Conservation (phyloP, 2,888 invertebrate genomes). For the Hipparchia semele region DNA sequence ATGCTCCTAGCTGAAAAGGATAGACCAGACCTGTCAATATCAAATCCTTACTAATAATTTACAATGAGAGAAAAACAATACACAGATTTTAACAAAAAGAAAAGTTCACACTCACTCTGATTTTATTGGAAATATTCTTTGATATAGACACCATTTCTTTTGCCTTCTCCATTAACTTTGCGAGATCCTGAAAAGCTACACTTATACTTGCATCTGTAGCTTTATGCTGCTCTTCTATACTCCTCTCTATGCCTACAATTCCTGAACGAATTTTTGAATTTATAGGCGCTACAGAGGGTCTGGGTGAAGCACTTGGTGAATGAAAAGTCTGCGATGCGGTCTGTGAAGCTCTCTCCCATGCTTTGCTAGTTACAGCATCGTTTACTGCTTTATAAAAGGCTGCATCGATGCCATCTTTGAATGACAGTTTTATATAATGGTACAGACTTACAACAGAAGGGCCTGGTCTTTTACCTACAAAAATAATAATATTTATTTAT, state of each 20-base stretch:
- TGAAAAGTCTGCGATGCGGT: conserved; percentile 46
- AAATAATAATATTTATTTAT: background rate
- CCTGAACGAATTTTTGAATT: conserved; percentile 91
- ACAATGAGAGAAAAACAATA: too few species aligned
- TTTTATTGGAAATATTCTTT: conserved; percentile 95
- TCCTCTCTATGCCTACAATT: conserved; percentile 97
- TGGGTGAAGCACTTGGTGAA: conserved; percentile 50
- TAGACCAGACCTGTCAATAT: too few species aligned
- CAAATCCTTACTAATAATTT: too few species aligned
- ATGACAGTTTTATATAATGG: conserved; percentile 92
- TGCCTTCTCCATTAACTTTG: conserved; percentile 96
- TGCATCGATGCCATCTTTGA: conserved; percentile 90
- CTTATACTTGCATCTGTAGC: conserved; percentile 96
- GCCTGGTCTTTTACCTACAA: conserved; percentile 86
- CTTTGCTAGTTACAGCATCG: conserved; percentile 84
- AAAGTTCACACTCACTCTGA: conserved; percentile 83
- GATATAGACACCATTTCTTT: conserved; percentile 98
- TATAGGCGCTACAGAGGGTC: conserved; percentile 56
- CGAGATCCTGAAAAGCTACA: conserved; percentile 97
- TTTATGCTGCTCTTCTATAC: conserved; percentile 94
- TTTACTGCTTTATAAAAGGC: conserved; percentile 85
- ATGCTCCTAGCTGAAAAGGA: too few species aligned
- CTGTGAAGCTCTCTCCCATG: conserved; percentile 82
- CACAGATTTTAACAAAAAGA: background rate
- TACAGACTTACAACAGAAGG: conserved; percentile 88